Evolutionary conservation across 2,113 vertebrate species (phyloP).

Genomic region (Limnothrissa miodon): DNA sequence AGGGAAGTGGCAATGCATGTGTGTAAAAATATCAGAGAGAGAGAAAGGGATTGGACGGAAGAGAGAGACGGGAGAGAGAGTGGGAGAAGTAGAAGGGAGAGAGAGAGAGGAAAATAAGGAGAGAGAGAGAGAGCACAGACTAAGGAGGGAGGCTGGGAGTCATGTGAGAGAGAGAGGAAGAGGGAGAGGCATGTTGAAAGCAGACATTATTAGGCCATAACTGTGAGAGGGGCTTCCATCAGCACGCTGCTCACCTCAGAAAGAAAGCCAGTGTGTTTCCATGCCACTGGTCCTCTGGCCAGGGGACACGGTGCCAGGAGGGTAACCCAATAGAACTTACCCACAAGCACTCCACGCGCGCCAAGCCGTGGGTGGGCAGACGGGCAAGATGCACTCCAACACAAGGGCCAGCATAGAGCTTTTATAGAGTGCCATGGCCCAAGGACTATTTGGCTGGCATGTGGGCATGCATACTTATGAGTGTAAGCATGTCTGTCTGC

Average conservation of each 20-base stretch:
- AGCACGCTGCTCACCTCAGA: not conserved
- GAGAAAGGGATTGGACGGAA: not conserved
- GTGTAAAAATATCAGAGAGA: too few relatives aligned
- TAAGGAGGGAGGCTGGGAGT: too few relatives aligned
- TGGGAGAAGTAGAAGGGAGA: not conserved
- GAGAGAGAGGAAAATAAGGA: not conserved
- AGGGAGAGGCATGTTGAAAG: not conserved
- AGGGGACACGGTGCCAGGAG: constrained; percentile 32
- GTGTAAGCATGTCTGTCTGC: not conserved
- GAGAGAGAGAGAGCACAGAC: not conserved
- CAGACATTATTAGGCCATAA: not conserved
- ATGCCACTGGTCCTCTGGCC: constrained; percentile 19
- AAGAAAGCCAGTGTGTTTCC: not conserved
- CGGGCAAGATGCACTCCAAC: not conserved
- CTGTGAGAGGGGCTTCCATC: not conserved
- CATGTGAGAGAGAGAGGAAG: not conserved
- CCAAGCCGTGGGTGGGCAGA: constrained; percentile 49
- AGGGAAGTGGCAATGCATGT: not conserved
- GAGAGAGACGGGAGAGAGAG: not conserved
- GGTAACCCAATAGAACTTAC: constrained; percentile 29
- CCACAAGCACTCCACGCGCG: constrained; percentile 32
- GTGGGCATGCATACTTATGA: not conserved
- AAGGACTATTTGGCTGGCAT: not conserved
- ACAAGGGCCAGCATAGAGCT: not conserved
- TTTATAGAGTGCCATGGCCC: not conserved